These are phyloP conservation scores for Valencia hispanica DNA, from an alignment of 2,797 vertebrate species.

Conservation along the genomic window DNA sequence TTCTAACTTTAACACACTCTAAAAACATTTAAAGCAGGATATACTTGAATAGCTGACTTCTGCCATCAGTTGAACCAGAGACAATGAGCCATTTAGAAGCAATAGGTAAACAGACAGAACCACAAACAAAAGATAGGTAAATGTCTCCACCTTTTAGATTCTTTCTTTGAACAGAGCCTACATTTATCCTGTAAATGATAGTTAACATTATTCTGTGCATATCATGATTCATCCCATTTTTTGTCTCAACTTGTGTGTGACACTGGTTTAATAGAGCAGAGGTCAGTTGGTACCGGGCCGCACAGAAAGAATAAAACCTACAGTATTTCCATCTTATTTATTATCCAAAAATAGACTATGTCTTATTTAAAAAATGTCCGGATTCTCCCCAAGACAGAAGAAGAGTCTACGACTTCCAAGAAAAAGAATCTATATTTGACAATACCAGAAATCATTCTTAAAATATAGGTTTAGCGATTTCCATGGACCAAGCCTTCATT, in stretches of 20 bases:
- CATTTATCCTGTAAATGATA: constrained; percentile 1
- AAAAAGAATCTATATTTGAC: too few relatives aligned
- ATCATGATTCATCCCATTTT: not conserved
- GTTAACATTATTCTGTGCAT: not conserved
- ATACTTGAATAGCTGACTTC: constrained; percentile 55
- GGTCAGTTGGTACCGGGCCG: too few relatives aligned
- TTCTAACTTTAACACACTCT: constrained; percentile 14
- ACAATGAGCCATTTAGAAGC: constrained; percentile 67
- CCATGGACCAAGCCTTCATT: too few relatives aligned
- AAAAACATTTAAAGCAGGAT: constrained; percentile 57
- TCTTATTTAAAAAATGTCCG: too few relatives aligned
- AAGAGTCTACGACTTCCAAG: too few relatives aligned
- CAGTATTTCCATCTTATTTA: too few relatives aligned
- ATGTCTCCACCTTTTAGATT: constrained; percentile 9
- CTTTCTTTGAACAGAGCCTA: not conserved
- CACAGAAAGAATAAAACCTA: too few relatives aligned
- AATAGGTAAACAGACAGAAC: constrained; percentile 46
- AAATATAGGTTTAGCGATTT: too few relatives aligned
- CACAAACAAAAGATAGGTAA: not conserved
- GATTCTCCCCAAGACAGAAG: too few relatives aligned
- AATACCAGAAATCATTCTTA: too few relatives aligned
- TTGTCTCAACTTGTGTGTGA: not conserved
- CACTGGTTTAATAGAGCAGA: not conserved
- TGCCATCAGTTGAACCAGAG: constrained; percentile 68
- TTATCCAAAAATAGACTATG: too few relatives aligned